Percentiles rank a stretch among this genome's conserved stretches.
These are phyloP conservation scores for Antheraea assamensis DNA, from an alignment of 2,888 invertebrate species.

Conservation along the genomic window DNA sequence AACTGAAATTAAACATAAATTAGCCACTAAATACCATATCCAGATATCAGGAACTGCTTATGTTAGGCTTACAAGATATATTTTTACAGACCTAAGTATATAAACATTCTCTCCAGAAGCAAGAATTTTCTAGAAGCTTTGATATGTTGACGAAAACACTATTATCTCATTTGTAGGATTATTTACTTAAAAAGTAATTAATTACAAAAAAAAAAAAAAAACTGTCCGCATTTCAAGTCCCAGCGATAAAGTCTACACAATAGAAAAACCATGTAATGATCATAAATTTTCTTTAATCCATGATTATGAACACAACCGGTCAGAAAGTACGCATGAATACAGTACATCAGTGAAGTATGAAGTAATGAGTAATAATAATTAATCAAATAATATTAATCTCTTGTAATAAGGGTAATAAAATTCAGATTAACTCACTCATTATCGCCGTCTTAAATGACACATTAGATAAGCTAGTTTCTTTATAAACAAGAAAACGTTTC, in stretches of 20 bases:
- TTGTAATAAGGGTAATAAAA: slow-evolving; percentile 42
- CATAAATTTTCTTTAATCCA: slow-evolving; percentile 23
- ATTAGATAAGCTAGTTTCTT: slow-evolving; percentile 32
- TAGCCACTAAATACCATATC: background rate
- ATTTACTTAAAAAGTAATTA: slow-evolving; percentile 19
- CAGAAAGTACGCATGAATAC: slow-evolving; percentile 23
- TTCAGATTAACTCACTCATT: slow-evolving; percentile 36
- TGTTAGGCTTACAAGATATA: background rate
- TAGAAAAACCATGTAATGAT: slow-evolving; percentile 1
- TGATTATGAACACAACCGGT: slow-evolving; percentile 19
- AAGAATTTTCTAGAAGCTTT: background rate
- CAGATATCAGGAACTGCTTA: background rate
- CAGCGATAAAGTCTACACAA: slow-evolving; percentile 10
- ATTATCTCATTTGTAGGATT: slow-evolving; percentile 13
- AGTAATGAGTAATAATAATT: slow-evolving; percentile 22
- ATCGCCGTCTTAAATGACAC: slow-evolving; percentile 31
- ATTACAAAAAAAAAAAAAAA: slow-evolving; percentile 14
- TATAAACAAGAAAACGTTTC: slow-evolving; percentile 31
- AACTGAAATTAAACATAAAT: background rate
- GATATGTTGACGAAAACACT: background rate
- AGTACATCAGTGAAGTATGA: slow-evolving; percentile 1
- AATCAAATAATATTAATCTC: slow-evolving; percentile 37
- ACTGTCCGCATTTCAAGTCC: background rate
- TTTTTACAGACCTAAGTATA: background rate
- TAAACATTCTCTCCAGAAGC: background rate